These are phyloP conservation scores for Erethizon dorsatum DNA, from an alignment of 2,797 vertebrate genomes.

Conservation along the genomic window DNA sequence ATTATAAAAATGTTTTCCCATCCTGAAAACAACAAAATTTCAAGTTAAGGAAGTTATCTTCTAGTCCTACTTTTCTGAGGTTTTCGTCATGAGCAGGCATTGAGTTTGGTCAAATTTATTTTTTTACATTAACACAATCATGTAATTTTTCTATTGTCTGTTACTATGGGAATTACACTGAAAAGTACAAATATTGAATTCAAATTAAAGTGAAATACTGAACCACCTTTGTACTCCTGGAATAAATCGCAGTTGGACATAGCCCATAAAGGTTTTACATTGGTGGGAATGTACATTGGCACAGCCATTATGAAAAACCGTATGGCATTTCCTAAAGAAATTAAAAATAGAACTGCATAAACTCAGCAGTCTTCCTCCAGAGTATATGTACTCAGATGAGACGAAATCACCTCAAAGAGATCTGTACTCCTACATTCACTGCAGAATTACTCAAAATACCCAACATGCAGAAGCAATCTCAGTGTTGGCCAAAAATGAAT, in stretches of 20 bases:
- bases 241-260: background rate
- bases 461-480: background rate
- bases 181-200: background rate
- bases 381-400: background rate
- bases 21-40: conserved; percentile 40
- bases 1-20: background rate
- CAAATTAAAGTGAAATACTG: background rate
- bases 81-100: background rate
- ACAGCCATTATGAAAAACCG: background rate
- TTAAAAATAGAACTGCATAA: background rate
- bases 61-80: background rate
- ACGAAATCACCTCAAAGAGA: background rate
- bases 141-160: background rate
- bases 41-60: background rate
- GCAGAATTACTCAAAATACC: background rate
- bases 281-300: background rate
- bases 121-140: background rate
- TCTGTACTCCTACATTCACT: background rate
- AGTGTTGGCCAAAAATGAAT: background rate
- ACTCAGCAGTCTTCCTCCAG: background rate
- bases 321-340: background rate
- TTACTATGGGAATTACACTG: background rate
- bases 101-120: background rate
- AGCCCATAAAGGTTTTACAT: background rate
- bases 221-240: background rate